phyloP scores from a whole-genome alignment of 2,113 vertebrate species.

The Onychorhynchus coronatus region DNA sequence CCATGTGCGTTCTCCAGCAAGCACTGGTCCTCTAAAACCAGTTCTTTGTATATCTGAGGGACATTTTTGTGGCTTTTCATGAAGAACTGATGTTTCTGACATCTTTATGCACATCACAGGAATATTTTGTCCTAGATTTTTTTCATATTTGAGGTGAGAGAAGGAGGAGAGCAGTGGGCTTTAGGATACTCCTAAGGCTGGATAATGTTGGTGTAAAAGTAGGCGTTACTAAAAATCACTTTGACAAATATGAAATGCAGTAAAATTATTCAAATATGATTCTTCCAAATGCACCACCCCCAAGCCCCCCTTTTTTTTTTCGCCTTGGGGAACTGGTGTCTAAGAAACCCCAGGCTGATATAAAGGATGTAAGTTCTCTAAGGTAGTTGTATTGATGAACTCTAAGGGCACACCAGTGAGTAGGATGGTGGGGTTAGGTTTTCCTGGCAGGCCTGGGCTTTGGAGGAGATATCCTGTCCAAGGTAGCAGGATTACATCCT shows the following conservation, averaged over 20 bases:
- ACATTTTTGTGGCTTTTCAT: background rate
- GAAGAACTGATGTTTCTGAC: background rate
- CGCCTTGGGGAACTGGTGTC: background rate
- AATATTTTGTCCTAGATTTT: background rate
- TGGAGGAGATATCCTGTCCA: accelerated
- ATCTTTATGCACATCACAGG: background rate
- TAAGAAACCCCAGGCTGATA: background rate
- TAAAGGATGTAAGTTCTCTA: background rate
- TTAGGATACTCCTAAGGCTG: background rate
- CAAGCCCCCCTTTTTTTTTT: background rate
- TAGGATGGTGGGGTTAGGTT: background rate
- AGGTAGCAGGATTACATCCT: background rate
- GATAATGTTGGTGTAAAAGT: background rate
- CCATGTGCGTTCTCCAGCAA: background rate
- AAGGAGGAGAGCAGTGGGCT: background rate
- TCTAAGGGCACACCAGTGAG: background rate
- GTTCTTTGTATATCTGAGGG: background rate
- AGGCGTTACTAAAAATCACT: background rate
- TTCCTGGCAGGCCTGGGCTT: background rate
- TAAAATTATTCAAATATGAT: background rate
- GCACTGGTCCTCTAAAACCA: background rate
- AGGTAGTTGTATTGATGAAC: background rate
- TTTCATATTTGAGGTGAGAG: background rate
- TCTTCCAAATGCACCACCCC: background rate
- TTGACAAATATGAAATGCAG: background rate